Evolutionary conservation across 2,888 invertebrate genomes (phyloP).

Genomic region (Corythucha ciliata): DNA sequence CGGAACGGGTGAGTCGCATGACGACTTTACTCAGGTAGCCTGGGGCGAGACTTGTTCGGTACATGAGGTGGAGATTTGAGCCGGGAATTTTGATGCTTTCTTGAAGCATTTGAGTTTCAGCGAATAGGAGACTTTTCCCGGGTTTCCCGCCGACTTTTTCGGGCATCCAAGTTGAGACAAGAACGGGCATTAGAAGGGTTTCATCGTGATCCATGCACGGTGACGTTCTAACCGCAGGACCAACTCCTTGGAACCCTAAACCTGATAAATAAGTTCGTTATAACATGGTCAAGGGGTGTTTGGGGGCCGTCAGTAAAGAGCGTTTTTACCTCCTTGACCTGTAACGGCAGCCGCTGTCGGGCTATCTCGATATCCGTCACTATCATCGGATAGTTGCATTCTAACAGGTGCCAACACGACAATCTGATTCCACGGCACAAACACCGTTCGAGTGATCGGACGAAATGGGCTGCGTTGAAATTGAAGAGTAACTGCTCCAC

Average conservation of each 20-base stretch:
- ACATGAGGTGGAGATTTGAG: conserved; percentile 84
- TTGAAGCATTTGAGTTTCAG: conserved; percentile 92
- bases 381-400: conserved; percentile 65
- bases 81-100: conserved; percentile 91
- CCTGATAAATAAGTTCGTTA: neutral
- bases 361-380: conserved; percentile 32
- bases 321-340: conserved; percentile 27
- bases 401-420: conserved; percentile 82
- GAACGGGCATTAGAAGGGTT: conserved; percentile 70
- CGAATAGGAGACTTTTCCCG: conserved; percentile 72
- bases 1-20: conserved; percentile 72
- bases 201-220: conserved; percentile 81
- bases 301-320: too few relatives aligned
- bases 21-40: conserved; percentile 91
- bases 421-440: conserved; percentile 97
- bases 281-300: neutral
- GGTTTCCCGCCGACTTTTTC: conserved; percentile 79
- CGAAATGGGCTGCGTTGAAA: conserved; percentile 93
- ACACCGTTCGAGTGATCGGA: conserved; percentile 76
- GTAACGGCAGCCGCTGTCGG: conserved; percentile 30
- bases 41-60: conserved; percentile 88
- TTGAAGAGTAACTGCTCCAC: conserved; percentile 91
- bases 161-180: conserved; percentile 83
- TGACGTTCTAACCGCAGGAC: conserved; percentile 42
- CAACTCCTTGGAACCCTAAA: conserved; percentile 22